These are phyloP conservation scores for Mixornis gularis DNA, from an alignment of 2,113 vertebrate genomes.

Conservation along the genomic window DNA sequence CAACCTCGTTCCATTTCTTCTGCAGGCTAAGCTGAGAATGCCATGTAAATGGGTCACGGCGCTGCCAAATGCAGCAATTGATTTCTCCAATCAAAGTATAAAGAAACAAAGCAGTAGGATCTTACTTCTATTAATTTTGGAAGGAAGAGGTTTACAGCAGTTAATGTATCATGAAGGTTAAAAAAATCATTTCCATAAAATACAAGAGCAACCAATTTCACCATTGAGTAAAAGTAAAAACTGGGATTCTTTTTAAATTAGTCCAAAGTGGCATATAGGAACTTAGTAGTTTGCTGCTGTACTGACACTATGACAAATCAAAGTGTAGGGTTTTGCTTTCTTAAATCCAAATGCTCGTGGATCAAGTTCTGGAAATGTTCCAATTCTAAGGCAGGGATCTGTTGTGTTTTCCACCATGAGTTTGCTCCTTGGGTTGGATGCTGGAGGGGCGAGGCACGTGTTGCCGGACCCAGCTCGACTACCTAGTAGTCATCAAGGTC, in stretches of 20 bases:
- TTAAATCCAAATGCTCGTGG: conserved; percentile 87
- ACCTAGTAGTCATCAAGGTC: conserved; percentile 99
- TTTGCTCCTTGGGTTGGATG: conserved; percentile 86
- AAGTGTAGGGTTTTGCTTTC: conserved; percentile 80
- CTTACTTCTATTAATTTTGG: conserved; percentile 76
- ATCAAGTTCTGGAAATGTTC: conserved; percentile 88
- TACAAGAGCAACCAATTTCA: conserved; percentile 93
- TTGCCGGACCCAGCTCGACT: conserved; percentile 89
- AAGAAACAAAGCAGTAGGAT: conserved; percentile 78
- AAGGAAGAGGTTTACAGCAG: conserved; percentile 83
- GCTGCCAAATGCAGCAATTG: conserved; percentile 74
- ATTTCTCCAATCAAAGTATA: conserved; percentile 74
- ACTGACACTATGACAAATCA: conserved; percentile 90
- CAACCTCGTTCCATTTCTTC: conserved; percentile 64
- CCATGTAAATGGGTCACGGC: conserved; percentile 81
- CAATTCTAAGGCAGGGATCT: conserved; percentile 96
- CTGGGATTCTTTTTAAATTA: conserved; percentile 83
- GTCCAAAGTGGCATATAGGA: conserved; percentile 83
- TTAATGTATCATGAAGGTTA: conserved; percentile 97
- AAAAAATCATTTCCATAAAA: conserved; percentile 97
- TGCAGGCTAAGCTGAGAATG: conserved; percentile 77
- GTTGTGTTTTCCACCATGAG: conserved; percentile 78
- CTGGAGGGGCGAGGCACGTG: conserved; percentile 83
- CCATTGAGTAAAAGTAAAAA: conserved; percentile 93
- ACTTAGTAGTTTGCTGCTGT: conserved; percentile 85